Evolutionary conservation across 1,140 invertebrate species (phyloP).

Genomic region (Brachionus asplanchnoidis): DNA sequence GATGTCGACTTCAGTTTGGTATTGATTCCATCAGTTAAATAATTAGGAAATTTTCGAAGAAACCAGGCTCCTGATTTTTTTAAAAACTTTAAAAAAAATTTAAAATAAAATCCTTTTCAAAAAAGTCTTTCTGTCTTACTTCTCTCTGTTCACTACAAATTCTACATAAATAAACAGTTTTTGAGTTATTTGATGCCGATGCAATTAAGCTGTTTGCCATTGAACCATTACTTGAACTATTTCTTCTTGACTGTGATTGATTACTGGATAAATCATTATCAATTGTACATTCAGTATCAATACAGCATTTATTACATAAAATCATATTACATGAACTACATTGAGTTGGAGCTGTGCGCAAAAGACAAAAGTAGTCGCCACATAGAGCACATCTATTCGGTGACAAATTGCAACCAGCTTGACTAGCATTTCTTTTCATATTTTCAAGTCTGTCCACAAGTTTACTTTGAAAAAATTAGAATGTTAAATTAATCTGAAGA

Average conservation of each 20-base stretch:
- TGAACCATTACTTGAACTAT: conserved; percentile 25
- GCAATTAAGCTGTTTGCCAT: background rate
- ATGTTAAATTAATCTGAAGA: background rate
- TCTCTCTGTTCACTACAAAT: conserved; percentile 41
- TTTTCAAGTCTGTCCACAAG: conserved; percentile 34
- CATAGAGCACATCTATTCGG: conserved; percentile 27
- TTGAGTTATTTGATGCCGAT: background rate
- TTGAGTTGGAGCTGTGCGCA: conserved; percentile 17
- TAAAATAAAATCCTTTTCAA: background rate
- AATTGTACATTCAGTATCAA: conserved; percentile 27
- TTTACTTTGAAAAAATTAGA: background rate
- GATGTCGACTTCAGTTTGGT: background rate
- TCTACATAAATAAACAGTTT: conserved; percentile 37
- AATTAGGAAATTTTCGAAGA: conserved; percentile 1
- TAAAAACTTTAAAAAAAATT: background rate
- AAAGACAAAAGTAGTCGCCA: conserved; percentile 24
- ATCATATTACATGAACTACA: conserved; percentile 27
- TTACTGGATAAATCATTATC: conserved; percentile 10
- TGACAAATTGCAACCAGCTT: background rate
- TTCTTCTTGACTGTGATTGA: background rate
- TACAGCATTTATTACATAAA: conserved; percentile 33
- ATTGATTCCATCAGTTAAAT: background rate
- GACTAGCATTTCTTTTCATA: conserved; percentile 26
- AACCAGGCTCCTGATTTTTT: conserved; percentile 42
- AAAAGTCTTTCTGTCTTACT: background rate